These are phyloP conservation scores for Pardosa pseudoannulata DNA, from an alignment of 2,888 invertebrate species.

Conservation along the genomic window DNA sequence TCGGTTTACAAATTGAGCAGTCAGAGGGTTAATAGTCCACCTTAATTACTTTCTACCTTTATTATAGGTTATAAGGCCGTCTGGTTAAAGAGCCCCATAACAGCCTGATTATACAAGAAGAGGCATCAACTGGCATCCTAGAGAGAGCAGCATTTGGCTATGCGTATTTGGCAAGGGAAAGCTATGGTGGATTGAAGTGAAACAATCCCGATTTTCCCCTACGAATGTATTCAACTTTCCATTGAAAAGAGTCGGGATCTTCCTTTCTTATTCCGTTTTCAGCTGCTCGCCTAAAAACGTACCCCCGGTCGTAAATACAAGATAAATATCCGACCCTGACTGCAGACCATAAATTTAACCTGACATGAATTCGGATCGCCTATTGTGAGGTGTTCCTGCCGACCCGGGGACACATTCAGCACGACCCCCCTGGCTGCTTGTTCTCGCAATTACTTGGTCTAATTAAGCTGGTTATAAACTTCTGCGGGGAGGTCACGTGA, in stretches of 20 bases:
- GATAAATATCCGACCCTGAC: constrained; percentile 54
- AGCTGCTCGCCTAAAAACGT: neutral
- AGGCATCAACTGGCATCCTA: too few relatives aligned
- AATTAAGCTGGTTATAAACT: constrained; percentile 66
- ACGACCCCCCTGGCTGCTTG: neutral
- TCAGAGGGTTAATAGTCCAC: too few relatives aligned
- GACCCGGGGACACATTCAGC: neutral
- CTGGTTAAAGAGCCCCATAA: too few relatives aligned
- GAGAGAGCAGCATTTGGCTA: too few relatives aligned
- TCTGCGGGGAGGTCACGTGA: constrained; percentile 35
- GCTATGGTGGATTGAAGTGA: too few relatives aligned
- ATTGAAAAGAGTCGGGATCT: neutral
- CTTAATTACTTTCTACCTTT: too few relatives aligned
- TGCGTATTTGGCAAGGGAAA: too few relatives aligned
- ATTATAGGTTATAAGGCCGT: too few relatives aligned
- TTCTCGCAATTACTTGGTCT: constrained; percentile 48
- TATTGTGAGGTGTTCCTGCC: constrained; percentile 19
- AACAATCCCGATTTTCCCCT: too few relatives aligned
- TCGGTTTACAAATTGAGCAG: too few relatives aligned
- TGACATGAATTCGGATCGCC: constrained; percentile 52
- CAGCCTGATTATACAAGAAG: too few relatives aligned
- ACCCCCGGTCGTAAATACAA: constrained; percentile 39
- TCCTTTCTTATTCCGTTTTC: neutral
- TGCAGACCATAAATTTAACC: constrained; percentile 49
- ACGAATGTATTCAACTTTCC: too few relatives aligned